Evolutionary conservation across 2,888 invertebrate species (phyloP), one percentile per base, ranked within the genome.

Genomic region (Dicyrtomina minuta): DNA sequence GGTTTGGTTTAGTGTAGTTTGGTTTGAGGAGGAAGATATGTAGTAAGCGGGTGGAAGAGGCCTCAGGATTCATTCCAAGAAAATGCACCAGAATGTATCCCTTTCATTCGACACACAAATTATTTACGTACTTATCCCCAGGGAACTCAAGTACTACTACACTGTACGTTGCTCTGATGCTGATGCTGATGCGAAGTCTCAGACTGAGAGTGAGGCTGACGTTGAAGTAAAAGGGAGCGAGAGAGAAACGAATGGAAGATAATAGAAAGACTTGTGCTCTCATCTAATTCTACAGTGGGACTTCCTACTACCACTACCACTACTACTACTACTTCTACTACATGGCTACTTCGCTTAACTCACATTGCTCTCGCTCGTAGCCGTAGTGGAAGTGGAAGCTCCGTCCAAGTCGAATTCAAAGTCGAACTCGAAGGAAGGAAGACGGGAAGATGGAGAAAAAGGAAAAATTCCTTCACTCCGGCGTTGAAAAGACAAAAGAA

Each of bases 91-190:
- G 49, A 62, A 62, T 62, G 62, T 62, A 62, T 62, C 49, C 62
- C 49, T 62, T 62, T 62, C 61, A 44, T 61, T 61, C 61, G 61
- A 61, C 61, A 61, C 62, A 62, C 74, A 75, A 75, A 75, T 75
- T 75, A 74, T 75, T 75, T 75, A 75, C 4, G 33, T 33, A 33
- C 73, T 72, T 71, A 73, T 75, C 74, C 71, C 72, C 24, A 56
- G 73, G 74, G 74, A 75, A 72, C 39, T 17, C n/a, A 17, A 55
- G 55, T 22, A 53, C 5, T 6, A 33, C 58, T 33, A n/a, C 58
- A 27, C 58, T n/a, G n/a, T n/a, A n/a, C n/a, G n/a, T n/a, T n/a
- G n/a, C n/a, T n/a, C n/a, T n/a, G 22, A 51, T 17, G 2, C 51
- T 51, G 51, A 51, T 5, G 33, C 33, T 33, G 33, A 33, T 5